Evolutionary conservation across 2,888 invertebrate species (phyloP).

Genomic region (Hemaris fuciformis): DNA sequence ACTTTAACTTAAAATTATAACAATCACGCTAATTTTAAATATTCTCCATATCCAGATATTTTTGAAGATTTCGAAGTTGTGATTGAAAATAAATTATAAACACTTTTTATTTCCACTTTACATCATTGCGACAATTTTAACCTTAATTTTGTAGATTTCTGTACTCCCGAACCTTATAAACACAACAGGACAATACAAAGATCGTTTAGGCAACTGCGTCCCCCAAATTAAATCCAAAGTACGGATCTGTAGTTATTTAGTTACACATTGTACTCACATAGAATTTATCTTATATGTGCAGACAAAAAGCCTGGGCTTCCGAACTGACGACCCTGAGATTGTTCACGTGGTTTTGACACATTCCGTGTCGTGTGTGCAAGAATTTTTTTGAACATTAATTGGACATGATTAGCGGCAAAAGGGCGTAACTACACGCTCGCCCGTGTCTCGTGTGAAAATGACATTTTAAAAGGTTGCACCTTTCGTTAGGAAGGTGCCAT

Average conservation of each 20-base stretch:
- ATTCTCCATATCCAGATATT: no score
- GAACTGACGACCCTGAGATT: slow-evolving; percentile 18
- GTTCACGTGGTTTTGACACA: background rate
- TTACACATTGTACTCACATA: slow-evolving; percentile 15
- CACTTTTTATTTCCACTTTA: no score
- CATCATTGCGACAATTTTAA: no score
- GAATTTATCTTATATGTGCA: slow-evolving; percentile 29
- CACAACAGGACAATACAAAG: no score
- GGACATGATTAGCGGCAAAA: background rate
- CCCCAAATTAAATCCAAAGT: background rate
- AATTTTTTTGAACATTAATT: slow-evolving; percentile 20
- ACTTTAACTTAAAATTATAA: no score
- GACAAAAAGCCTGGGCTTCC: slow-evolving; percentile 29
- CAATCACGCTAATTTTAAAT: no score
- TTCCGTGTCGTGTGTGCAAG: slow-evolving; percentile 4
- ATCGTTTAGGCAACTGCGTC: background rate
- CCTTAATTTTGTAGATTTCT: no score
- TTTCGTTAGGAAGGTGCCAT: background rate
- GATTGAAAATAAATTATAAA: no score
- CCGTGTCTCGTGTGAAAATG: slow-evolving; percentile 5
- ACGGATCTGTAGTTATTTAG: background rate
- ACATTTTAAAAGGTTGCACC: background rate
- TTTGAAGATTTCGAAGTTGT: no score
- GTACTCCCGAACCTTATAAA: no score
- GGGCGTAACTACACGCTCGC: background rate